Base-by-base conservation (phyloP, 1,140 invertebrate genomes). In the Atta cephalotes region DNA sequence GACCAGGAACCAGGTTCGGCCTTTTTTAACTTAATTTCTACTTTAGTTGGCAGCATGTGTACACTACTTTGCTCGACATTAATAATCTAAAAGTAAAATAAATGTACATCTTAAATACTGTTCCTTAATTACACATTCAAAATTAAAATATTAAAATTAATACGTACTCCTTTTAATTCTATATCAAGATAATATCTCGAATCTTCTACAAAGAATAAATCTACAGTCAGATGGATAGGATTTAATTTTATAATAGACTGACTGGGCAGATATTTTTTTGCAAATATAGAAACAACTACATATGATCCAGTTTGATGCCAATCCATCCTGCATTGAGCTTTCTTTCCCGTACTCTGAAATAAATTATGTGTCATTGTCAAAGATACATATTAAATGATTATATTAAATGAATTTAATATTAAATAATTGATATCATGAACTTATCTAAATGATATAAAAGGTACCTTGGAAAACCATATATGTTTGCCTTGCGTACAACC, bases 11-110 rank as follows among this genome's bases (percentile, higher is more conserved):
- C 97, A 3, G 97, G 96, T 91, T 98, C 98, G 1, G 96, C 97
- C 95, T 99, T 99, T 87, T 97, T 97, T 91, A 99, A 93, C 91
- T 98, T 98, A 14, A 99, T 98, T 95, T 99, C 99, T 25, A 99
- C 97, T 96, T 99, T 99, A n/a, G 98, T 98, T 70, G 97, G 97
- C 87, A 97, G 96, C 97, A 99, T 98, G 18, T 96, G 96, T 1
- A 97, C 98, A 88, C 95, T 96, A 92, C 98, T 98, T 78, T 97
- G 95, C 58, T 95, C 94, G 18, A 98, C 96, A 93, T 97, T 96
- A 25, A 98, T 95, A 76, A 98, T 95, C 97, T 98, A 88, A 81
- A 95, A 94, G 51, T 92, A 85, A 87, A 84, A 35, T 70, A 56
- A 84, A 74, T 71, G 12, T 9, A 25, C 21, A 28, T 70, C 31